phyloP scores from a whole-genome alignment of 2,888 invertebrate species.

The Didymodactylos carnosus region DNA sequence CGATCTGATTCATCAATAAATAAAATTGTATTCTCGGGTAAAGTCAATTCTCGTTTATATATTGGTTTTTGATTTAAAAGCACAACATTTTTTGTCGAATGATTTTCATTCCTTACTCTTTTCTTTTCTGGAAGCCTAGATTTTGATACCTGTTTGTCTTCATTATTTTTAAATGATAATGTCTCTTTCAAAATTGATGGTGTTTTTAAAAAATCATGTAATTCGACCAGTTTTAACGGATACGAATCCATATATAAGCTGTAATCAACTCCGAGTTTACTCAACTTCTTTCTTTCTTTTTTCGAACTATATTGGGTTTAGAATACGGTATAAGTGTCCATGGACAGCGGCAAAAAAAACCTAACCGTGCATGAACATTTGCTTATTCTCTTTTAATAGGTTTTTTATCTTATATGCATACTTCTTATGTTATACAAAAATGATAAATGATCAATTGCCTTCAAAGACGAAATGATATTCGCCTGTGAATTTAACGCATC shows the following conservation, averaged over 20 bases:
- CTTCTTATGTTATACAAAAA: too few relatives aligned
- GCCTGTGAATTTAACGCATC: too few relatives aligned
- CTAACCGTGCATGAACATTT: not conserved
- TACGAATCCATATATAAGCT: too few relatives aligned
- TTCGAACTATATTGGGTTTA: not conserved
- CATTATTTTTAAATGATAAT: not conserved
- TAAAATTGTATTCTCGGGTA: not conserved
- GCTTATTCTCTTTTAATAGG: too few relatives aligned
- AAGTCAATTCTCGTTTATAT: not conserved
- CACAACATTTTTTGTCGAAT: not conserved
- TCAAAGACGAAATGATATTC: too few relatives aligned
- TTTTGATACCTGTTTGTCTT: not conserved
- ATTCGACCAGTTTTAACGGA: not conserved
- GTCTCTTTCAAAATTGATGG: not conserved
- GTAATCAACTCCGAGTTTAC: too few relatives aligned
- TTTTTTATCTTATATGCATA: too few relatives aligned
- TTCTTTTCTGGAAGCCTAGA: too few relatives aligned
- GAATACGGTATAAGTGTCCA: too few relatives aligned
- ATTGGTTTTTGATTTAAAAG: not conserved
- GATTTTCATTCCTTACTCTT: too few relatives aligned
- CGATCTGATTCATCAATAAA: not conserved
- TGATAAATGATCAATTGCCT: too few relatives aligned
- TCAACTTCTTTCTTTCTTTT: too few relatives aligned
- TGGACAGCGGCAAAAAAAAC: not conserved
- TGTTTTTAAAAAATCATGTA: not conserved